Percentiles rank a stretch among this genome's conserved stretches.
Evolutionary conservation across 2,113 vertebrate genomes (phyloP).

Genomic region (Bothrops jararaca): DNA sequence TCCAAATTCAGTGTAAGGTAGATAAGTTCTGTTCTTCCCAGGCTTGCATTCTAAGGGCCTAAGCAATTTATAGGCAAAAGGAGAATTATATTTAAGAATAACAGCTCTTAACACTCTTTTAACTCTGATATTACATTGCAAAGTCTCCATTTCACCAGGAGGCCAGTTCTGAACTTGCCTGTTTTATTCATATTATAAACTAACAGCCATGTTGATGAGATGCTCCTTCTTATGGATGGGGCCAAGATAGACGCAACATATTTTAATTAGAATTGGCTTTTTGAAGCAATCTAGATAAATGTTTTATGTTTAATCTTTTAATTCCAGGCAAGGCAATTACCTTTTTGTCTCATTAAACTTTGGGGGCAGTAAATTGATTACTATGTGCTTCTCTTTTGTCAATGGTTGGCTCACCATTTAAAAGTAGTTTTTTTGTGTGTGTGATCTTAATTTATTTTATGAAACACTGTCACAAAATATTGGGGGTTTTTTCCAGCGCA

Average conservation of each 20-base stretch:
- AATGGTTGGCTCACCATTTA: neutral
- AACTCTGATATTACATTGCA: neutral
- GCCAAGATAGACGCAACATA: neutral
- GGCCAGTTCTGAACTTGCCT: neutral
- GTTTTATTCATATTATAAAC: neutral
- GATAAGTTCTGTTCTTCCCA: neutral
- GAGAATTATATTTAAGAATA: neutral
- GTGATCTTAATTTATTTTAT: neutral
- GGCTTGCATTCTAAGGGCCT: neutral
- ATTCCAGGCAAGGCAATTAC: neutral
- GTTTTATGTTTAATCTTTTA: neutral
- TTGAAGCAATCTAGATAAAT: neutral
- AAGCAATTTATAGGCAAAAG: neutral
- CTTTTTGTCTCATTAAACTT: neutral
- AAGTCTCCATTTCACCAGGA: neutral
- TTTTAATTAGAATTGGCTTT: neutral
- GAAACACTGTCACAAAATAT: neutral
- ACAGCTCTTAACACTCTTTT: neutral
- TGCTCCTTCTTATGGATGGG: neutral
- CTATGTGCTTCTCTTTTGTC: neutral
- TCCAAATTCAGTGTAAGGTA: neutral
- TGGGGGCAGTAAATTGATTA: neutral
- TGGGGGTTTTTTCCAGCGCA: neutral
- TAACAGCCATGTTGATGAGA: neutral
- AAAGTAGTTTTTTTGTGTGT: neutral